Percentiles rank a stretch among this genome's conserved stretches.
Conservation (phyloP, 2,888 invertebrate genomes). For the Cancer borealis region DNA sequence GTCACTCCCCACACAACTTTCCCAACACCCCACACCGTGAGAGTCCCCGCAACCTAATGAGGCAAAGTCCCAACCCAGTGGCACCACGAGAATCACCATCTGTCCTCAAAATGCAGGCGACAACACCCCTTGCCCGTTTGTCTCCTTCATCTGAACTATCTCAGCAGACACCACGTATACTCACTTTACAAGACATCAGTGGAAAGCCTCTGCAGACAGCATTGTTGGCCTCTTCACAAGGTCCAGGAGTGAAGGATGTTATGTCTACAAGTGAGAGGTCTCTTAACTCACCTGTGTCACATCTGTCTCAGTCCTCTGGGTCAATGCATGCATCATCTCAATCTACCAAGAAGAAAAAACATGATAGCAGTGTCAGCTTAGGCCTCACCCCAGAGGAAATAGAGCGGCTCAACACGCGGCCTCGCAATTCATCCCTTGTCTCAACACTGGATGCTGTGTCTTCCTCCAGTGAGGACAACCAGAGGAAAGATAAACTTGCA, state of each 20-base stretch:
- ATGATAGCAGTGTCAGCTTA: constrained; percentile 82
- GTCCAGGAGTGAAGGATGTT: constrained; percentile 80
- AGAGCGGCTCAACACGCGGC: constrained; percentile 90
- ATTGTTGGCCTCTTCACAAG: constrained; percentile 91
- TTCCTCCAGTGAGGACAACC: constrained; percentile 82
- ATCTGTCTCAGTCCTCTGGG: constrained; percentile 88
- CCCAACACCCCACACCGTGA: constrained; percentile 86
- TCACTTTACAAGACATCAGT: constrained; percentile 95
- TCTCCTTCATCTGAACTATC: constrained; percentile 96
- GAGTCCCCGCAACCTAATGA: constrained; percentile 80
- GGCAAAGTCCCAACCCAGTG: constrained; percentile 79
- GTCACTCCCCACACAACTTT: constrained; percentile 87
- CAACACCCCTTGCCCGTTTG: constrained; percentile 92
- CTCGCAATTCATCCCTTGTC: constrained; percentile 91
- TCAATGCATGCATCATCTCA: constrained; percentile 79
- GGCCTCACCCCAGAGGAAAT: constrained; percentile 91
- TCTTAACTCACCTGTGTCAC: constrained; percentile 94
- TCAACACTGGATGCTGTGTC: constrained; percentile 96
- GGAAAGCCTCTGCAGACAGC: constrained; percentile 95
- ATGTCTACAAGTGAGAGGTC: constrained; percentile 91
- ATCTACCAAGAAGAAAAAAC: constrained; percentile 79
- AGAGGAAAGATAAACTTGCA: constrained; percentile 78
- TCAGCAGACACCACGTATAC: constrained; percentile 92
- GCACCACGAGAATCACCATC: constrained; percentile 77
- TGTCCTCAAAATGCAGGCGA: constrained; percentile 85